Conservation (phyloP, 2,113 vertebrate species). For the Carettochelys insculpta region DNA sequence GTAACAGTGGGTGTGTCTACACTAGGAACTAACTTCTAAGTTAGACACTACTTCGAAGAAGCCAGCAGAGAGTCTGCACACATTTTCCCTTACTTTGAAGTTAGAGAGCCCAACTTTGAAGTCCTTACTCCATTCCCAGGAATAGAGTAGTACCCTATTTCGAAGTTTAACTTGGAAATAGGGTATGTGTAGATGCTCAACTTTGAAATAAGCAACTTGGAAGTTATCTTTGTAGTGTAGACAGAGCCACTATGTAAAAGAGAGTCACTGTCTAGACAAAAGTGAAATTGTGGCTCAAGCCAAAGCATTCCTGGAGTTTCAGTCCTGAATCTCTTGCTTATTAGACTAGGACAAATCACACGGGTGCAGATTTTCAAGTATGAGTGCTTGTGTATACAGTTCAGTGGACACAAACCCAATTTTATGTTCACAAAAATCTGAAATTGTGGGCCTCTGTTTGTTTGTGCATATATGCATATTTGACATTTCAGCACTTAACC, state of each 20-base stretch:
- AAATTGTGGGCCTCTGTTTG: fast-evolving
- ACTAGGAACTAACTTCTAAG: too few relatives aligned
- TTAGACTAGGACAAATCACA: fast-evolving
- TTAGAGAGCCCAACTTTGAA: too few relatives aligned
- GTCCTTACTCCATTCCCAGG: too few relatives aligned
- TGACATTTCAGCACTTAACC: background rate
- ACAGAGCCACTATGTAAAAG: background rate
- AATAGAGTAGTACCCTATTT: too few relatives aligned
- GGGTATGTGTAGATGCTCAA: too few relatives aligned
- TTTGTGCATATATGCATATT: fast-evolving
- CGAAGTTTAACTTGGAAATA: too few relatives aligned
- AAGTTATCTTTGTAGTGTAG: too few relatives aligned
- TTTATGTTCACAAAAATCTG: fast-evolving
- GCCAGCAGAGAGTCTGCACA: too few relatives aligned
- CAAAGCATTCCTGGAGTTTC: background rate
- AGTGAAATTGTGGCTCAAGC: background rate
- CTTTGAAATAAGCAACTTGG: too few relatives aligned
- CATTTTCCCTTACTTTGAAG: too few relatives aligned
- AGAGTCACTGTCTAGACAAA: background rate
- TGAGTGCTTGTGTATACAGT: fast-evolving
- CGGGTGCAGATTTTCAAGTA: background rate
- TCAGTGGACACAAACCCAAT: background rate
- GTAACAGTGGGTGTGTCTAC: too few relatives aligned
- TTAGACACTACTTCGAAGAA: too few relatives aligned
- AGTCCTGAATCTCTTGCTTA: fast-evolving